A percentile compares a stretch with the other conserved stretches of the same genome.
Evolutionary conservation across 2,888 invertebrate species (phyloP).

Genomic region (Limulus polyphemus): DNA sequence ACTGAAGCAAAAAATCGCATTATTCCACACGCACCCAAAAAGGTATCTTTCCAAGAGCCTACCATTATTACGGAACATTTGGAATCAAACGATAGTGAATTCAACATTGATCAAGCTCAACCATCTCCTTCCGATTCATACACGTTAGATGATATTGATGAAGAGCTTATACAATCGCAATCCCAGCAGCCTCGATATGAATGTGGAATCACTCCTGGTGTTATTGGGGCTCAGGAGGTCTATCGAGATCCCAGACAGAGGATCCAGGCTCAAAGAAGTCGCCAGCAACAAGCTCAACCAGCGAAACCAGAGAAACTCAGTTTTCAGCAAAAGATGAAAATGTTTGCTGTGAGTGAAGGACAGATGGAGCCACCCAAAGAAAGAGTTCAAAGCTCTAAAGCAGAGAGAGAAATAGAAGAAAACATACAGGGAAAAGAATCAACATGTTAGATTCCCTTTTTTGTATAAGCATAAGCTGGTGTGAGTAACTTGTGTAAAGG

Average conservation of each 20-base stretch:
- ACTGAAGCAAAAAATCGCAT: too few species aligned
- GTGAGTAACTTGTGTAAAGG: too few species aligned
- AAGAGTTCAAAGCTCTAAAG: constrained; percentile 88
- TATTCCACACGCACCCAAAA: too few species aligned
- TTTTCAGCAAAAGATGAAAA: constrained; percentile 98
- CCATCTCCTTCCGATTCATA: constrained; percentile 11
- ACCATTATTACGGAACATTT: too few species aligned
- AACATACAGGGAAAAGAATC: too few species aligned
- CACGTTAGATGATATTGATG: constrained; percentile 29
- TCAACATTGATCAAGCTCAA: too few species aligned
- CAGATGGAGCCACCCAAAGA: constrained; percentile 84
- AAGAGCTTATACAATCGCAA: constrained; percentile 19
- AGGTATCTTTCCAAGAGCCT: too few species aligned
- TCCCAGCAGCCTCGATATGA: constrained; percentile 22
- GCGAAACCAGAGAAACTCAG: constrained; percentile 72
- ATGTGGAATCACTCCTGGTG: constrained; percentile 68
- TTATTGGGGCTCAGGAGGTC: constrained; percentile 95
- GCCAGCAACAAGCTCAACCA: not conserved
- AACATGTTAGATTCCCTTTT: too few species aligned
- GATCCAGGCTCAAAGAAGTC: constrained; percentile 56
- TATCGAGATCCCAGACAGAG: constrained; percentile 86
- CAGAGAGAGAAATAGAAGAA: constrained; percentile 78
- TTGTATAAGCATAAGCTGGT: too few species aligned
- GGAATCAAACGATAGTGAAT: too few species aligned
- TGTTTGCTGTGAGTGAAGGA: constrained; percentile 95